These are phyloP conservation scores for Enteromius mattozi DNA, from an alignment of 2,797 vertebrate species.

Conservation along the genomic window DNA sequence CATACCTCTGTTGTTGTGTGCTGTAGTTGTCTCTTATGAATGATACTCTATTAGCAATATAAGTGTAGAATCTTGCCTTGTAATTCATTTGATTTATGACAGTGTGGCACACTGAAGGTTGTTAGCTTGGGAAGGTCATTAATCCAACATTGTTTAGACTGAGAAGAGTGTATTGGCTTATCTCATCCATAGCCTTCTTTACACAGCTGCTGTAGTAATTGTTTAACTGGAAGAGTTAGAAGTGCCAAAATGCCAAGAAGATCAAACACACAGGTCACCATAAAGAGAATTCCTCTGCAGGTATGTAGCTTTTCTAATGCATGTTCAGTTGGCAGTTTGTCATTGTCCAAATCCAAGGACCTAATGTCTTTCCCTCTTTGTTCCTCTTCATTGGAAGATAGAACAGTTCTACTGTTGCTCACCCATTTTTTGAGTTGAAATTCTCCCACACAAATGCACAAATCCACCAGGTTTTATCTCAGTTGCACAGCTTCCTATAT, in stretches of 20 bases:
- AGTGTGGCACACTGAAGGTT: no score
- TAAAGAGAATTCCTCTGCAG: conserved; percentile 22
- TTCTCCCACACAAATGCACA: conserved; percentile 32
- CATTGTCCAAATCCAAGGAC: conserved; percentile 32
- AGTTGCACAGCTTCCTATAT: no score
- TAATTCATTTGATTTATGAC: no score
- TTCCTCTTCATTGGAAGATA: conserved; percentile 12
- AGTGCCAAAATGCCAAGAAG: conserved; percentile 27
- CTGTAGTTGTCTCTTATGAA: conserved; percentile 7
- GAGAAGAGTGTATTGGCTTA: no score
- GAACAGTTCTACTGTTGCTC: conserved; percentile 37
- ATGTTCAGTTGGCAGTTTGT: not conserved
- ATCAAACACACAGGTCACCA: conserved; percentile 29
- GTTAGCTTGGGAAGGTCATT: no score
- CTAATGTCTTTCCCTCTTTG: conserved; percentile 32
- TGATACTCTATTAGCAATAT: conserved; percentile 21
- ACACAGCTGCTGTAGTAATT: conserved; percentile 26
- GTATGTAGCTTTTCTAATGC: conserved; percentile 22
- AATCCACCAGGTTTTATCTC: not conserved
- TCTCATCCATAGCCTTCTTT: conserved; percentile 43
- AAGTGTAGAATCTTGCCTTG: conserved; percentile 33
- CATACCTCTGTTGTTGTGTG: no score
- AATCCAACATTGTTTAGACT: no score
- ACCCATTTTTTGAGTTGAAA: conserved; percentile 40
- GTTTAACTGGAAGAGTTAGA: conserved; percentile 32